Conservation (phyloP, 2,888 invertebrate genomes). For the Drosophila imparisetae region DNA sequence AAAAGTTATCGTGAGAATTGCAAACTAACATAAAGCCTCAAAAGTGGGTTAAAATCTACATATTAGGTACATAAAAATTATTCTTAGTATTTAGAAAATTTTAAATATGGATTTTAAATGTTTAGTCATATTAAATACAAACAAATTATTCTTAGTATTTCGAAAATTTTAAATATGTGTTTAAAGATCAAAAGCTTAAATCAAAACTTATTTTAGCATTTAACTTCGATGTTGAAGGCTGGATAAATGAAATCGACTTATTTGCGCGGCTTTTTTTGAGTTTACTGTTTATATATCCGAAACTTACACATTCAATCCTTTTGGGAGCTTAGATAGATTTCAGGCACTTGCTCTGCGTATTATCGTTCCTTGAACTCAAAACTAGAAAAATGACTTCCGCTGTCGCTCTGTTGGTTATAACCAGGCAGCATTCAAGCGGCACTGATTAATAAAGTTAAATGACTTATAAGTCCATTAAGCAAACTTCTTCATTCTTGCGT, state of each 20-base stretch:
- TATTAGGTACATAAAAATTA: background rate
- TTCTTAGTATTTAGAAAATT: background rate
- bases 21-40: background rate
- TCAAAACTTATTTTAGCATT: background rate
- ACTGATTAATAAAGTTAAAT: slow-evolving; percentile 75
- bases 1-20: background rate
- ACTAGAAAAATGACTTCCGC: slow-evolving; percentile 12
- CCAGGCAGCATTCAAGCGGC: slow-evolving; percentile 59
- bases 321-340: background rate
- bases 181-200: background rate
- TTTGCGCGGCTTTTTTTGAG: background rate
- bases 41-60: slow-evolving; percentile 11
- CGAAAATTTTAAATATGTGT: background rate
- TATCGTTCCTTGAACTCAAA: slow-evolving; percentile 40
- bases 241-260: background rate
- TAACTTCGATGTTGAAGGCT: background rate
- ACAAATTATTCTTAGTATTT: background rate
- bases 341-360: background rate
- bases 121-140: no score
- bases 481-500: slow-evolving; percentile 72
- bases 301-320: background rate
- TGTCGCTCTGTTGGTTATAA: slow-evolving; percentile 14
- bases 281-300: background rate
- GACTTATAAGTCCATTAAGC: slow-evolving; percentile 75
- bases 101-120: background rate